Evolutionary conservation across 2,888 invertebrate genomes (phyloP), one percentile per base, ranked within the genome.

Genomic region (Volucella zonaria): DNA sequence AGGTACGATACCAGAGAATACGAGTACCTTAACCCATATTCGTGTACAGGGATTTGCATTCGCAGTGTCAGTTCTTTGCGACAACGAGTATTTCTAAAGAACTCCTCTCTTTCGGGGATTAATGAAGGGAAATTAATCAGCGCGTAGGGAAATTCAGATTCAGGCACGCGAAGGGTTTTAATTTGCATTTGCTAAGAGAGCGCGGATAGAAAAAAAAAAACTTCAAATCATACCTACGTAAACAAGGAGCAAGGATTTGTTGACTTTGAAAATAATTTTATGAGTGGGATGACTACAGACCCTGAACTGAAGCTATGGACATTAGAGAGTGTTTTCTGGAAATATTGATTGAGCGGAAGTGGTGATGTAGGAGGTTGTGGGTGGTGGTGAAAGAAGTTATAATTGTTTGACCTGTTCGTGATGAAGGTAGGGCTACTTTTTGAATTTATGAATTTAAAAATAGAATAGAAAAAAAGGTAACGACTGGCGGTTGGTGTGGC

Each of bases 71-170:
- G 15, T 56, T 56, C 8, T 18, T 45, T 49, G 2, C 15, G 12
- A 31, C 11, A 3, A 10, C 54, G 11, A 3, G n/a, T 31, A 8
- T n/a, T 31, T 59, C 12, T 47, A n/a, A 12, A 14, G 10, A 40
- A 15, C 12, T 9, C 49, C 18, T 58, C 9, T 56, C 74, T 4
- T 58, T 75, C 8, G 40, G 47, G 42, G 14, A 71, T 73, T 73
- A 79, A 79, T 73, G 64, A 54, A 52, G 73, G 6, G 61, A 73
- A 71, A 79, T 79, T 66, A 66, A 79, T 70, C 77, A 70, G 58
- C 10, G 38, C 40, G 31, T 12, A 14, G n/a, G 45, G 42, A 45
- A 45, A 52, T 49, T 66, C 31, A 59, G 14, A 31, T 31, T 31
- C 31, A 31, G 15, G 51, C 52, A 43, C 49, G 62, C 62, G 11